Base-by-base conservation (phyloP, 2,113 vertebrate species). In the Epinephelus moara region DNA sequence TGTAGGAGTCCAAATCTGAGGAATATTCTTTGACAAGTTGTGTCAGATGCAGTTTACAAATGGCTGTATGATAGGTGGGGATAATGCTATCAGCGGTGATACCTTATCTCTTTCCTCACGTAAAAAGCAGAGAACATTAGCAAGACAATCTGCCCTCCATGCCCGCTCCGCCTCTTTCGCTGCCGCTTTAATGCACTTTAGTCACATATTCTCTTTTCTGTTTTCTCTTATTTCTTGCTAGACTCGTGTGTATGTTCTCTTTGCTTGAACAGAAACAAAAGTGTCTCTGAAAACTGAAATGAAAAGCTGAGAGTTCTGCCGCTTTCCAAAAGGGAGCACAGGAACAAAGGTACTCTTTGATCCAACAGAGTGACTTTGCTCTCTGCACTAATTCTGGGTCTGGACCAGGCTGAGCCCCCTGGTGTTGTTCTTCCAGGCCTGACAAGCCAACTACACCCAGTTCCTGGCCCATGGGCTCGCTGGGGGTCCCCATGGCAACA, bases 261-360 rank as follows among this genome's bases (percentile, higher is more conserved):
- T 55, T 49, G 9, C 53, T 66, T 27, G 47, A 66, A 70, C 27
- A 84, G 61, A 82, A 81, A 88, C 59, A 55, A 84, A 70, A 45
- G 88, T 81, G 11, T 78, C 70, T 52, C 55, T 70, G 30, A 68
- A 60, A 80, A 53, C 3, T 27, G 25, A 69, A 77, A 52, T 68
- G 53, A 49, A 81, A 81, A 84, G 70, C 3, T 66, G 75, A 85
- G 81, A 62, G 67, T 82, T 89, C 13, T 30, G 55, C 56, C 68
- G 13, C 40, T 62, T 78, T 88, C 70, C 66, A 84, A 67, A 69
- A 80, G 76, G 78, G 53, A 87, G 27, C 57, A 40, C 1, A 67
- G 78, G 52, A 91, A 90, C 91, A 91, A 89, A 87, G 87, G 47
- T 78, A 7, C n/a, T 76, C 87, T 89, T 87, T 91, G 84, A 89